Base-by-base conservation (phyloP, 2,113 vertebrate species). In the Procapra przewalskii region DNA sequence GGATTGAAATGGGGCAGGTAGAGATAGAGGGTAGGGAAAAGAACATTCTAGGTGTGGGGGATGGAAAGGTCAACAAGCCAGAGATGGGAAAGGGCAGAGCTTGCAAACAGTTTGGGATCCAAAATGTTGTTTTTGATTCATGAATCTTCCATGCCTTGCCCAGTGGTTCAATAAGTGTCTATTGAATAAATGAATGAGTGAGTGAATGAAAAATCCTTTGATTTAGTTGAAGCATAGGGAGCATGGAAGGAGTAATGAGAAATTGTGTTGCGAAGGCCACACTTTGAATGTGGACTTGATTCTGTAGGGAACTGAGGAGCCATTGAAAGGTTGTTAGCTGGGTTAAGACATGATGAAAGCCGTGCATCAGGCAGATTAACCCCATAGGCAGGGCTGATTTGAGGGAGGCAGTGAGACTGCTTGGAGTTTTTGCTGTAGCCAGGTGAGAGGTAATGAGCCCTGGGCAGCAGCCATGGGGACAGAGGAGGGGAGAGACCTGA, bases 361-460 rank as follows among this genome's bases (percentile, higher is more conserved):
- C 10, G 4, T 92, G 80, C 80, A 95, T 67, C 48, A 29, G 84
- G 80, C 54, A 95, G 96, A 92, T 88, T 93, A 88, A 84, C 81
- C 85, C 36, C 95, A 40, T 54, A 15, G 7, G 8, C 27, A 2
- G 81, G 80, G 7, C 52, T 29, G 92, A 90, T 62, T 14, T 75
- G 54, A 91, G 90, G 6, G 48, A 93, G 92, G 81, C 75, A 40
- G 54, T 87, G 60, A 94, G 89, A 81, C 90, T 29, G 2, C 55
- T 59, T 40, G 81, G 88, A 88, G 62, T 40, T 85, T 88, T 43
- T 88, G 80, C 54, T 62, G 27, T 45, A 31, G 88, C 79, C 88
- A 94, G n/a, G n/a, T 40, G 71, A 95, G 91, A 90, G 92, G 90
- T 84, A 94, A 95, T 96, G 84, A 94, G 89, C 71, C n/a, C 48